A percentile compares a stretch with the other conserved stretches of the same genome.
Conservation (phyloP, 2,113 vertebrate species). For the Desmodus rotundus region DNA sequence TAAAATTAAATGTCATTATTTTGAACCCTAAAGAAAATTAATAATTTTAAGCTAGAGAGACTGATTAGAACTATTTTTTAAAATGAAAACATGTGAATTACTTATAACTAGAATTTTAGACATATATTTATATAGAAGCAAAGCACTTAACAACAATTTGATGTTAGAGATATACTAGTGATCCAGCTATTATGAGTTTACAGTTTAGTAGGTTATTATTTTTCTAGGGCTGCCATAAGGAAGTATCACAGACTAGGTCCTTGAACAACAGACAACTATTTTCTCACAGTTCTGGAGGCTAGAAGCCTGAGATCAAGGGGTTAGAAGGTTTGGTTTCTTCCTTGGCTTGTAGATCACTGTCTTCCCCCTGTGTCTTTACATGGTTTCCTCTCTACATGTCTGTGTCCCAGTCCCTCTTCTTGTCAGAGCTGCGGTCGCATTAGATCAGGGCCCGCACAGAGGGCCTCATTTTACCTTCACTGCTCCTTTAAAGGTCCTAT, state of each 20-base stretch:
- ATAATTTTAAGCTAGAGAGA: not conserved
- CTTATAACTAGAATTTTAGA: not conserved
- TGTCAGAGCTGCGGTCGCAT: not conserved
- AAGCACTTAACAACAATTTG: not conserved
- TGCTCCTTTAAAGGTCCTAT: not conserved
- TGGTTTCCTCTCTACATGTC: not conserved
- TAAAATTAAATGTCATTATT: not conserved
- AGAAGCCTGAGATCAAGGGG: no score
- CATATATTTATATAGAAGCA: not conserved
- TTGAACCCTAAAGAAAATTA: not conserved
- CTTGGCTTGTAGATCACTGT: not conserved
- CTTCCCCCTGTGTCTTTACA: not conserved
- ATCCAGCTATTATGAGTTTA: not conserved
- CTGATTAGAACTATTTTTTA: not conserved
- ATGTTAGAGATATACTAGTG: not conserved
- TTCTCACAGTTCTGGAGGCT: not conserved
- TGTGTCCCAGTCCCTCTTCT: not conserved
- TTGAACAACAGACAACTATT: not conserved
- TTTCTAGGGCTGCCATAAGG: not conserved
- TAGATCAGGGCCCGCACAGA: not conserved
- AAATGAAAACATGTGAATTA: not conserved
- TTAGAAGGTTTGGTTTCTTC: no score
- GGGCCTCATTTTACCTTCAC: not conserved
- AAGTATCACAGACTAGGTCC: not conserved
- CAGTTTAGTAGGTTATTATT: not conserved